These are phyloP conservation scores for Strigamia transsilvanica DNA, from an alignment of 2,888 invertebrate genomes.

Conservation along the genomic window DNA sequence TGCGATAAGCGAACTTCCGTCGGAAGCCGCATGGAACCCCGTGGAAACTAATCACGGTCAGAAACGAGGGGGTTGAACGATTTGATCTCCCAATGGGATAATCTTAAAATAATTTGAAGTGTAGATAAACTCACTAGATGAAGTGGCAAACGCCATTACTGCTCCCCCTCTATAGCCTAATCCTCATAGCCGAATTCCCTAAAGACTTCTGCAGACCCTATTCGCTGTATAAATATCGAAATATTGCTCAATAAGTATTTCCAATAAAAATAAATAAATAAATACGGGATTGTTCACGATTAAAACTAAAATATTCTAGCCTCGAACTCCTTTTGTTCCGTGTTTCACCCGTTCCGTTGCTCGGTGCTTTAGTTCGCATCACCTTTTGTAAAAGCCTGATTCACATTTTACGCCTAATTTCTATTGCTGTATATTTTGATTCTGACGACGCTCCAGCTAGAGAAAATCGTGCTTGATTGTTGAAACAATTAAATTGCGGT, in stretches of 20 bases:
- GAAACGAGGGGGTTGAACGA: constrained; percentile 30
- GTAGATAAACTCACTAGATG: constrained; percentile 38
- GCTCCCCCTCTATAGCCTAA: neutral
- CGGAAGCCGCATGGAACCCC: constrained; percentile 11
- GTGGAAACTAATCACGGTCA: constrained; percentile 31
- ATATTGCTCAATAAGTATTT: neutral
- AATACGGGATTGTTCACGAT: too few species aligned
- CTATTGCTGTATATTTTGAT: too few species aligned
- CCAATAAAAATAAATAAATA: too few species aligned
- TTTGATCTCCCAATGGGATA: constrained; percentile 10
- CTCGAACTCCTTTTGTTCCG: too few species aligned
- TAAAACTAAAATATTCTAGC: too few species aligned
- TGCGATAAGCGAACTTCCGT: constrained; percentile 13
- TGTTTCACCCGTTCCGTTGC: too few species aligned
- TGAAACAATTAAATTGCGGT: too few species aligned
- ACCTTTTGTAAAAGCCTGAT: too few species aligned
- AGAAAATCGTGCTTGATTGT: too few species aligned
- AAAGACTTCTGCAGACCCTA: neutral
- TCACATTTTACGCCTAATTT: too few species aligned
- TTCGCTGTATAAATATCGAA: neutral
- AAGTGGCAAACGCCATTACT: constrained; percentile 38
- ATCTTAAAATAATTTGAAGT: constrained; percentile 34
- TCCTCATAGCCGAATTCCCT: neutral
- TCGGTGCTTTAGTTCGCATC: too few species aligned
- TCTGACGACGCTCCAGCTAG: too few species aligned